These are phyloP conservation scores for Centropyge bicolor DNA, from an alignment of 2,797 vertebrate genomes.

Conservation along the genomic window DNA sequence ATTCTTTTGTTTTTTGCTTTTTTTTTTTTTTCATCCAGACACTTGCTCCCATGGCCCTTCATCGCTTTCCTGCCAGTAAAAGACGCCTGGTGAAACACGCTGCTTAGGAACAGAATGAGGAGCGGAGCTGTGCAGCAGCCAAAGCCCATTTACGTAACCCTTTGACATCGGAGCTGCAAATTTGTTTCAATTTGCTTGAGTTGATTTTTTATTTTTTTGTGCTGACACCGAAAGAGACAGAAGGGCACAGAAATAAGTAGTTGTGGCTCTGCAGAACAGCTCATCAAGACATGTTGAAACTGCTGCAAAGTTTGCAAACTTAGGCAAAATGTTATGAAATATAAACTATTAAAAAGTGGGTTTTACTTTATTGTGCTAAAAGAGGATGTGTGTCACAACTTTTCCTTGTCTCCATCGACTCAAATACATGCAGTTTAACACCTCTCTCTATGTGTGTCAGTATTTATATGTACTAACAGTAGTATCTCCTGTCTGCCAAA, in stretches of 20 bases:
- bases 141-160: slow-evolving; percentile 5
- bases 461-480: too few relatives aligned
- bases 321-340: neutral
- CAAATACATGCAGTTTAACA: neutral
- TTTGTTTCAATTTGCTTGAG: neutral
- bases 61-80: slow-evolving; percentile 16
- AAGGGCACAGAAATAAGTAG: neutral
- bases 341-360: neutral
- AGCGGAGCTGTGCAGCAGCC: neutral
- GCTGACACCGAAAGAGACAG: neutral
- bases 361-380: neutral
- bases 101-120: slow-evolving; percentile 19
- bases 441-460: too few relatives aligned
- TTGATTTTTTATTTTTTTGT: neutral
- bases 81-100: slow-evolving; percentile 18
- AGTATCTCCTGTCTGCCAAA: too few relatives aligned
- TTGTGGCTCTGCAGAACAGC: slow-evolving; percentile 1
- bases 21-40: neutral
- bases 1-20: slow-evolving; percentile 21
- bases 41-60: slow-evolving; percentile 16
- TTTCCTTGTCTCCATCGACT: neutral
- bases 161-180: slow-evolving; percentile 1
- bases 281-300: slow-evolving; percentile 4
- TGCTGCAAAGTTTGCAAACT: neutral
- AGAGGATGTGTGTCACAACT: neutral